A percentile compares a stretch with the other conserved stretches of the same genome.
Evolutionary conservation across 2,888 invertebrate genomes (phyloP).

Genomic region (Mimas tiliae): DNA sequence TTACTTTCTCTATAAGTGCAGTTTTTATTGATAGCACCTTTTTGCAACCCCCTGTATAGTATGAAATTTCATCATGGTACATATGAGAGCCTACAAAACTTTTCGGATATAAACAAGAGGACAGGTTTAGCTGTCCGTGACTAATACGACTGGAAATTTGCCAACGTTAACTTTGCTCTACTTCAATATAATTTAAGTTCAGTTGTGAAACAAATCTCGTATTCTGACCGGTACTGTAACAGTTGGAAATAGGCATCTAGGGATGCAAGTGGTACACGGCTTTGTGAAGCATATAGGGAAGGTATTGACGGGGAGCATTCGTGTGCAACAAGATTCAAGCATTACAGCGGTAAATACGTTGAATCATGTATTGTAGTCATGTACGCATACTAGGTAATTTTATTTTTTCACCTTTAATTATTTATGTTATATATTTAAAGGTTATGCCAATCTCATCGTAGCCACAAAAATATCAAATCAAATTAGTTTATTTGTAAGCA

Average conservation of each 20-base stretch:
- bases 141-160: constrained; percentile 63
- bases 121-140: constrained; percentile 49
- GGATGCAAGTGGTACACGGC: background rate
- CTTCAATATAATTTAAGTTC: constrained; percentile 75
- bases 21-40: no score
- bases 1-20: no score
- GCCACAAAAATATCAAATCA: no score
- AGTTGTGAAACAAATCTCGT: constrained; percentile 68
- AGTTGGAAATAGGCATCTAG: constrained; percentile 7
- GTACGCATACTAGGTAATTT: no score
- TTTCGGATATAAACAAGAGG: constrained; percentile 41
- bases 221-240: constrained; percentile 33
- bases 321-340: background rate
- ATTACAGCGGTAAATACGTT: background rate
- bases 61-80: background rate
- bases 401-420: no score
- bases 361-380: no score
- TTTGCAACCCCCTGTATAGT: no score
- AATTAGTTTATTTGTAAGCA: no score
- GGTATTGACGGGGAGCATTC: background rate
- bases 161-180: constrained; percentile 71
- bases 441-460: no score
- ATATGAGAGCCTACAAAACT: constrained; percentile 36
- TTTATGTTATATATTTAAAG: no score
- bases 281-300: background rate